phyloP scores from a whole-genome alignment of 2,113 vertebrate genomes.

The Stigmatopora nigra region DNA sequence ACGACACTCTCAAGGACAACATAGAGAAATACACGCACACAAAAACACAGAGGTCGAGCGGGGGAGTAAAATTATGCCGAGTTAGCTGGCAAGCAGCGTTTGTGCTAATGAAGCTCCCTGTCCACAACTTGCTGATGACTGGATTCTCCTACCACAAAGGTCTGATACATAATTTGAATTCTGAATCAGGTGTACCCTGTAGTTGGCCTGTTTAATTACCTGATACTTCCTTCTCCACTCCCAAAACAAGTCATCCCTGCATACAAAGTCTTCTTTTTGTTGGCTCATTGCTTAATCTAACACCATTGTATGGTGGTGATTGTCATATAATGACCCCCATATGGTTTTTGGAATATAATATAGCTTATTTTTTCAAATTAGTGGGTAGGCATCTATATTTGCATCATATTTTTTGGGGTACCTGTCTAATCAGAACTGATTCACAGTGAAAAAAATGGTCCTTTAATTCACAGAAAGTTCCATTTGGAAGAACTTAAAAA shows the following conservation, averaged over 20 bases:
- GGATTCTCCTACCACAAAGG: conserved; percentile 50
- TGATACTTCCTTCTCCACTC: neutral
- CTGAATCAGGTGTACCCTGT: conserved; percentile 43
- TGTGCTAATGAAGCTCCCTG: conserved; percentile 63
- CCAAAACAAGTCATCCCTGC: neutral
- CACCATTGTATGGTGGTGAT: too few relatives aligned
- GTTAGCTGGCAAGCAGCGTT: conserved; percentile 57
- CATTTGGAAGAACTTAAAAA: too few relatives aligned
- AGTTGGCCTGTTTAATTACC: conserved; percentile 25
- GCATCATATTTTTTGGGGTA: too few relatives aligned
- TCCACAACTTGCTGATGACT: conserved; percentile 66
- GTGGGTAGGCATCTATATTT: too few relatives aligned
- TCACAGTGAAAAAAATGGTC: too few relatives aligned
- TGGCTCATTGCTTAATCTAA: neutral
- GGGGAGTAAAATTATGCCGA: conserved; percentile 63
- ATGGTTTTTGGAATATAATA: too few relatives aligned
- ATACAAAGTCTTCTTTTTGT: neutral
- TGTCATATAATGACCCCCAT: too few relatives aligned
- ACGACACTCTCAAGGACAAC: conserved; percentile 2
- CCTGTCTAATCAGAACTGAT: too few relatives aligned
- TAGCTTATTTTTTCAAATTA: too few relatives aligned
- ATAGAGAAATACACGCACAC: conserved; percentile 11
- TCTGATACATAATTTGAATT: conserved; percentile 44
- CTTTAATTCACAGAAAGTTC: too few relatives aligned
- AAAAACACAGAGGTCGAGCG: conserved; percentile 27